Evolutionary conservation across 92 coral and sea anemone species (phyloP).

Genomic region (Isaurus tuberculatus): DNA sequence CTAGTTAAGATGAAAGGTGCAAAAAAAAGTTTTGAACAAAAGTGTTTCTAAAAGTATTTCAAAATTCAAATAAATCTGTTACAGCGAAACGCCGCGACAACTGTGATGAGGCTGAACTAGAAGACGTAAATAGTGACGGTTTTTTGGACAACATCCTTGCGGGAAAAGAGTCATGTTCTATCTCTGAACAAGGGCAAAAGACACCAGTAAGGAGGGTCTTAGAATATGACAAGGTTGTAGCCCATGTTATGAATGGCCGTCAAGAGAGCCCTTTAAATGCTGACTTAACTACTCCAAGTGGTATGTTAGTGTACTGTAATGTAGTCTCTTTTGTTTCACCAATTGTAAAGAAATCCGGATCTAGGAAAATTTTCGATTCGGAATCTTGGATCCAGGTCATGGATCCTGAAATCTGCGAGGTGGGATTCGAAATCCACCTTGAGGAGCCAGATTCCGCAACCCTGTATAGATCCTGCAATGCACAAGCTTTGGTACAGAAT

Average conservation of each 20-base stretch:
- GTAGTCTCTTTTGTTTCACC: background rate
- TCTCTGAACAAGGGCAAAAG: background rate
- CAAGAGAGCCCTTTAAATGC: background rate
- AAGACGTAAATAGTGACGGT: background rate
- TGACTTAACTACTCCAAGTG: slow-evolving; percentile 13
- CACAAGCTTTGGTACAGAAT: too few species aligned
- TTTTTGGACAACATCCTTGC: background rate
- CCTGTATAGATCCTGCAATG: too few species aligned
- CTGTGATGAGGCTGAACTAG: background rate
- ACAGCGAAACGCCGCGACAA: slow-evolving; percentile 1
- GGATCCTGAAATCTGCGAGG: too few species aligned
- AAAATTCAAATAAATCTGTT: background rate
- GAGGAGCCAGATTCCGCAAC: too few species aligned
- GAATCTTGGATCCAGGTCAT: too few species aligned
- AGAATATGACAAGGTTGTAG: background rate
- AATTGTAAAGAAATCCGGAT: too few species aligned
- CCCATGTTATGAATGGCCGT: background rate
- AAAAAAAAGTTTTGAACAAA: background rate
- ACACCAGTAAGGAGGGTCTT: slow-evolving; percentile 22
- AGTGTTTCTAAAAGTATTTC: background rate
- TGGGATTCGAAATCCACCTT: too few species aligned
- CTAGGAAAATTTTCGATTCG: too few species aligned
- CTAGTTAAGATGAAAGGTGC: too few species aligned
- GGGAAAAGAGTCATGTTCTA: background rate
- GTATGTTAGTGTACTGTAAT: slow-evolving; percentile 10